phyloP scores from a whole-genome alignment of 2,797 vertebrate genomes.

The Rhinoraja longicauda region DNA sequence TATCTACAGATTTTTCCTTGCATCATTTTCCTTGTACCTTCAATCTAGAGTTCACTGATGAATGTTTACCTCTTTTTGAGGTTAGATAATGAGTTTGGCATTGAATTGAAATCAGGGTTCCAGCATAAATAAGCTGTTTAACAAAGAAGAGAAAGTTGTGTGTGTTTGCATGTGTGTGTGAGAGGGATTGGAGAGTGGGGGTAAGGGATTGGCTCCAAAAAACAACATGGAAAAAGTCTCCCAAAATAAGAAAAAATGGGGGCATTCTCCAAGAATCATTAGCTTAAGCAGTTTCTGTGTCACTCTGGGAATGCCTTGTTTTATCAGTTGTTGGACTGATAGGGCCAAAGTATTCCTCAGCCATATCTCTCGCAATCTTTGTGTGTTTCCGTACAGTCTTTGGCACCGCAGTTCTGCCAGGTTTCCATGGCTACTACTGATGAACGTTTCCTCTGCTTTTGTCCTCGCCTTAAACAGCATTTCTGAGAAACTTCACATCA shows the following conservation, averaged over 20 bases:
- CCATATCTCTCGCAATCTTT: neutral
- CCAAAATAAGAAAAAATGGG: neutral
- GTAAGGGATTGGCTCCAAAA: neutral
- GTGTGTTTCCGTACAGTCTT: slow-evolving; percentile 1
- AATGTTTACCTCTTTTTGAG: neutral
- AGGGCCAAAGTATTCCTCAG: neutral
- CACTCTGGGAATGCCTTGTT: neutral
- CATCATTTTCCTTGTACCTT: too few relatives aligned
- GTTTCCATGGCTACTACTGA: slow-evolving; percentile 1
- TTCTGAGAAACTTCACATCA: slow-evolving; percentile 5
- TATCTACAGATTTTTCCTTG: too few relatives aligned
- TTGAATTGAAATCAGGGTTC: neutral
- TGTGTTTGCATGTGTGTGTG: neutral
- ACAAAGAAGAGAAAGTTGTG: neutral
- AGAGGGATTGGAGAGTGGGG: neutral
- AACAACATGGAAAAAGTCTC: neutral
- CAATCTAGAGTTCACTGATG: too few relatives aligned
- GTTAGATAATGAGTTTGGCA: neutral
- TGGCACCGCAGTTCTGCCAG: neutral
- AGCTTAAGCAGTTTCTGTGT: neutral
- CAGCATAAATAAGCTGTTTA: neutral
- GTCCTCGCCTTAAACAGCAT: neutral
- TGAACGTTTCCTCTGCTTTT: slow-evolving; percentile 22
- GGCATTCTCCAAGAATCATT: neutral
- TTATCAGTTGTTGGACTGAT: neutral